Conservation (phyloP, 1,140 invertebrate species). For the Ceratina australensis region DNA sequence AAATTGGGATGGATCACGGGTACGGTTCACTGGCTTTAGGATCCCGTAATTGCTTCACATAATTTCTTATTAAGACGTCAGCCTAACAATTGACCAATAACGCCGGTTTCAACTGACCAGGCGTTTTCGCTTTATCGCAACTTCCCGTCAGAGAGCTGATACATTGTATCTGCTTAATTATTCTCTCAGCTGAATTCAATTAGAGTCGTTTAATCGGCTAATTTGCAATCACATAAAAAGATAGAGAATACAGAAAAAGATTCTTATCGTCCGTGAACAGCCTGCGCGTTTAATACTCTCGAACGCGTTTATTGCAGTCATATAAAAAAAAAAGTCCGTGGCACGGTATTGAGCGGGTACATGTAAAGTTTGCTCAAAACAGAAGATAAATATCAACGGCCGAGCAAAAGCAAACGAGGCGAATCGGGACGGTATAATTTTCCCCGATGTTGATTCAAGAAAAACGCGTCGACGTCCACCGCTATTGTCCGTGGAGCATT, state of each 20-base stretch:
- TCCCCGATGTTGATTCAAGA: slow-evolving; percentile 1
- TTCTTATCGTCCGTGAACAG: no score
- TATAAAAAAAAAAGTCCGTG: no score
- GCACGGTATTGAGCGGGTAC: no score
- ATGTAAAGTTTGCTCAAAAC: not conserved
- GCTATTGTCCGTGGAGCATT: slow-evolving; percentile 26
- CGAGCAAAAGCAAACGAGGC: not conserved
- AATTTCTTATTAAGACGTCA: not conserved
- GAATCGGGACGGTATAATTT: not conserved
- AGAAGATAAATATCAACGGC: not conserved
- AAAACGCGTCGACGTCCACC: slow-evolving; percentile 15
- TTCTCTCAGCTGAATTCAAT: not conserved
- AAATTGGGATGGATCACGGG: not conserved
- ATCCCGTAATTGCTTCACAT: not conserved
- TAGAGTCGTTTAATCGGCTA: not conserved
- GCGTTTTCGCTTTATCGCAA: no score
- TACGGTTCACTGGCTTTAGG: no score
- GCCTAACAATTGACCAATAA: slow-evolving; percentile 4
- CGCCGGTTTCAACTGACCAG: not conserved
- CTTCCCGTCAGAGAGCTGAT: not conserved
- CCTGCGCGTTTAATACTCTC: no score
- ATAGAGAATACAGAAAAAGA: no score
- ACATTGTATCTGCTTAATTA: not conserved
- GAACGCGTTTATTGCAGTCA: no score
- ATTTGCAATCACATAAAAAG: no score